Conservation (phyloP, 2,797 vertebrate genomes). For the Cyclopterus lumpus region DNA sequence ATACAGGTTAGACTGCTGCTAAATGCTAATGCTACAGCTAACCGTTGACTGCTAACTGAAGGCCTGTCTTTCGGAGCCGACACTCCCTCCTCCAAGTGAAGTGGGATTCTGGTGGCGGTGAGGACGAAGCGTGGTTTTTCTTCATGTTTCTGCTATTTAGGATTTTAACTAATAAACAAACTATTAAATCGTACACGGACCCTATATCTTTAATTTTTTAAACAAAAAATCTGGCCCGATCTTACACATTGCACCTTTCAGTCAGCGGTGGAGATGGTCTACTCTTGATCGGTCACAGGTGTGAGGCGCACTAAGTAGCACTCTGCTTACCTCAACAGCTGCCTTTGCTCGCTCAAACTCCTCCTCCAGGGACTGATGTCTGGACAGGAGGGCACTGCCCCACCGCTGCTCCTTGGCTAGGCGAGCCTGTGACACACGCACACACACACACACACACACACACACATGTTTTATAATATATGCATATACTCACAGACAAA, state of each 20-base stretch:
- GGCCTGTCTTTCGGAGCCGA: neutral
- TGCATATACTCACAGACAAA: slow-evolving; percentile 45
- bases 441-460: slow-evolving; percentile 15
- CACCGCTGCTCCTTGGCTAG: slow-evolving; percentile 91
- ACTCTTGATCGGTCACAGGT: slow-evolving; percentile 53
- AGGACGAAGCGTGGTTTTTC: neutral
- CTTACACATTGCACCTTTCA: neutral
- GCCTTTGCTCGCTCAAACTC: slow-evolving; percentile 99
- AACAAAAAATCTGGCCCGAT: neutral
- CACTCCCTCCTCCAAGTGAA: neutral
- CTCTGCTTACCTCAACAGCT: slow-evolving; percentile 93
- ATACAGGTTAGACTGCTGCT: neutral
- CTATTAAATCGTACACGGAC: neutral
- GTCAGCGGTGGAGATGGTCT: slow-evolving; percentile 1
- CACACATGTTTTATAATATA: slow-evolving; percentile 41
- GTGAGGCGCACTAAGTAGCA: slow-evolving; percentile 32
- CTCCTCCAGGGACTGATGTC: slow-evolving; percentile 98
- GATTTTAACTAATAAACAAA: neutral
- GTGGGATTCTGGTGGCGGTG: neutral
- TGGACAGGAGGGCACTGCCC: slow-evolving; percentile 91
- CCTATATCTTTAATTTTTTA: neutral
- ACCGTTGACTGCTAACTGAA: neutral
- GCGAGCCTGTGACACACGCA: slow-evolving; percentile 85
- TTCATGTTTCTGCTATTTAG: neutral
- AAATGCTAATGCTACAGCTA: neutral